A percentile compares a stretch with the other conserved stretches of the same genome.
phyloP scores from a whole-genome alignment of 64 coral and sea anemone genomes.

The Stichodactyla mertensii region DNA sequence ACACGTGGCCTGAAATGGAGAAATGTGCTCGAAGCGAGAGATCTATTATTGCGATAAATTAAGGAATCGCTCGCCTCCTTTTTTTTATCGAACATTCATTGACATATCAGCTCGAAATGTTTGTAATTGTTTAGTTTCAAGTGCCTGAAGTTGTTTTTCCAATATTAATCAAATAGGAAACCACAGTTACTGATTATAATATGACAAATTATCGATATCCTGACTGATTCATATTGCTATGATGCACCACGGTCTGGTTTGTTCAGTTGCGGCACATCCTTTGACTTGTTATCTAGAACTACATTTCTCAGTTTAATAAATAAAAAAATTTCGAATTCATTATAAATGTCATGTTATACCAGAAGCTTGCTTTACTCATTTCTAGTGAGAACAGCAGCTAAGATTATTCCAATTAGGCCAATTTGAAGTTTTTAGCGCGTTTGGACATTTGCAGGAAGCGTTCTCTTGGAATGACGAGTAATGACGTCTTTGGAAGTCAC shows the following conservation, averaged over 20 bases:
- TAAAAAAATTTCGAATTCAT: not conserved
- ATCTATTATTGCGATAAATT: no score
- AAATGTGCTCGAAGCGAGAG: no score
- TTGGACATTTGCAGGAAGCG: not conserved
- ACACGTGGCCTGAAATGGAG: no score
- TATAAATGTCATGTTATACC: not conserved
- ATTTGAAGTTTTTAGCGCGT: not conserved
- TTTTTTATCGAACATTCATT: no score
- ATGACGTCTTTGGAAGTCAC: not conserved
- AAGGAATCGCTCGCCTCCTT: no score
- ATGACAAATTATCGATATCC: no score
- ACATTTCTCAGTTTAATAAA: not conserved
- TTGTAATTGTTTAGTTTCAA: no score
- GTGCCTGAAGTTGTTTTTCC: no score
- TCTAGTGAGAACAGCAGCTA: not conserved
- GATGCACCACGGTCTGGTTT: not conserved
- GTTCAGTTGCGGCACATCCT: not conserved
- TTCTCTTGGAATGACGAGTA: not conserved
- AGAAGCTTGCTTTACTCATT: not conserved
- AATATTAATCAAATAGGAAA: not conserved
- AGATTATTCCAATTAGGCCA: not conserved
- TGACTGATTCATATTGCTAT: not conserved
- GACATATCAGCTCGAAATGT: no score
- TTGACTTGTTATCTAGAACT: not conserved
- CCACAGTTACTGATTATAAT: not conserved